Conservation (phyloP, 1,140 invertebrate genomes). For the Pachypeltis micranthus region DNA sequence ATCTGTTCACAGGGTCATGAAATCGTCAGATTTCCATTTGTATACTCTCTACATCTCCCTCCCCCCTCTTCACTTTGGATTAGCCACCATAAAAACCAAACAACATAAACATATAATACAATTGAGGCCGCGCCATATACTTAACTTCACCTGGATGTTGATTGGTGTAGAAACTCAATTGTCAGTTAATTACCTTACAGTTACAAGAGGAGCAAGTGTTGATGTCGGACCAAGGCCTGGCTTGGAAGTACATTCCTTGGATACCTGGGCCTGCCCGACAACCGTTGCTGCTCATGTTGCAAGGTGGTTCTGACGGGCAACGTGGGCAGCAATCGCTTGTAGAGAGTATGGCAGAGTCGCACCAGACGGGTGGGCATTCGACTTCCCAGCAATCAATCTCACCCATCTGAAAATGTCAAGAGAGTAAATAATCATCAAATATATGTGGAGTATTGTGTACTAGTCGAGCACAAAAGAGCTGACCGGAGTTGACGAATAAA, state of each 20-base stretch:
- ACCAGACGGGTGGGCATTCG: constrained; percentile 62
- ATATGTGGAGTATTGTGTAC: too few species aligned
- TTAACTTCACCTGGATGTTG: not conserved
- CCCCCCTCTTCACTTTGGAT: too few species aligned
- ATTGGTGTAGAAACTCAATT: not conserved
- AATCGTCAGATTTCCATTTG: too few species aligned
- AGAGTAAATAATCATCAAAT: too few species aligned
- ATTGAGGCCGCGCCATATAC: not conserved
- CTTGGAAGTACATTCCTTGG: not conserved
- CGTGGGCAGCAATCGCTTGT: constrained; percentile 57
- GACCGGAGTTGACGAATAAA: too few species aligned
- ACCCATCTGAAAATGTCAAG: constrained; percentile 61
- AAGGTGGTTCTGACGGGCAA: constrained; percentile 49
- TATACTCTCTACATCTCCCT: too few species aligned
- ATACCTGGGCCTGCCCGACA: not conserved
- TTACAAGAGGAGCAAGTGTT: constrained; percentile 59
- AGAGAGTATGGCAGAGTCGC: constrained; percentile 50
- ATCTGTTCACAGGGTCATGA: too few species aligned
- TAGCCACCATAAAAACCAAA: not conserved
- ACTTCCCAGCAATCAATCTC: constrained; percentile 82
- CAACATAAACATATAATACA: not conserved
- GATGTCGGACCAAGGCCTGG: constrained; percentile 14
- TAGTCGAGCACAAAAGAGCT: too few species aligned
- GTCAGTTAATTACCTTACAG: constrained; percentile 56
- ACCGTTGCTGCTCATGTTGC: constrained; percentile 22